These are phyloP conservation scores for Triplophysa siluroides DNA, from an alignment of 2,113 vertebrate genomes.

Conservation along the genomic window DNA sequence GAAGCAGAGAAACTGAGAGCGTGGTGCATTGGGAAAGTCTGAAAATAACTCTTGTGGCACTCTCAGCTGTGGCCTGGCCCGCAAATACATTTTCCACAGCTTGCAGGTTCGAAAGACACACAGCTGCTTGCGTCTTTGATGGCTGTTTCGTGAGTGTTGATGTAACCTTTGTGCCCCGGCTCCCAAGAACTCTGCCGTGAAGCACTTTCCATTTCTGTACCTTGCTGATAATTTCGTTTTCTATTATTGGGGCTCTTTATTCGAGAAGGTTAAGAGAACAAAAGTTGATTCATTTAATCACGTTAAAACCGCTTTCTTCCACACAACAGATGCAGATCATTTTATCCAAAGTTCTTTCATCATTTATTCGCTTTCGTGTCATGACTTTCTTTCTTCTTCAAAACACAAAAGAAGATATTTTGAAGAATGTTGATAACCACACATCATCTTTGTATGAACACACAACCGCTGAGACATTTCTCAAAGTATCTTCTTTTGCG, in stretches of 20 bases:
- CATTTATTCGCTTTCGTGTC: too few species aligned
- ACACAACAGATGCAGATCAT: neutral
- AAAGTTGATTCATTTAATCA: neutral
- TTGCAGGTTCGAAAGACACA: constrained; percentile 5
- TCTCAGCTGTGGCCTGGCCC: neutral
- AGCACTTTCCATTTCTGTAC: neutral
- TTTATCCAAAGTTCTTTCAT: neutral
- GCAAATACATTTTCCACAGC: neutral
- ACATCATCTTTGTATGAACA: too few species aligned
- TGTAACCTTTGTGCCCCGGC: neutral
- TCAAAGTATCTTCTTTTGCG: too few species aligned
- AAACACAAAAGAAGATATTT: too few species aligned
- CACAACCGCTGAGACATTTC: too few species aligned
- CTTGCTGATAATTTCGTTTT: neutral
- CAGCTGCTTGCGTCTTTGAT: constrained; percentile 19
- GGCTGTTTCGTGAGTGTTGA: neutral
- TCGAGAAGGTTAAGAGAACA: neutral
- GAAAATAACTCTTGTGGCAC: neutral
- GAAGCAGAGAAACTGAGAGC: neutral
- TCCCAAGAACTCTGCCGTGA: neutral
- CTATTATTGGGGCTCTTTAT: neutral
- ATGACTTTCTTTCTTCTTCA: too few species aligned
- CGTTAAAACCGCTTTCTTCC: neutral
- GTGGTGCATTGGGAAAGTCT: neutral
- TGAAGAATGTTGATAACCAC: too few species aligned